Evolutionary conservation across 2,113 vertebrate species (phyloP).

Genomic region (Catagonus wagneri): DNA sequence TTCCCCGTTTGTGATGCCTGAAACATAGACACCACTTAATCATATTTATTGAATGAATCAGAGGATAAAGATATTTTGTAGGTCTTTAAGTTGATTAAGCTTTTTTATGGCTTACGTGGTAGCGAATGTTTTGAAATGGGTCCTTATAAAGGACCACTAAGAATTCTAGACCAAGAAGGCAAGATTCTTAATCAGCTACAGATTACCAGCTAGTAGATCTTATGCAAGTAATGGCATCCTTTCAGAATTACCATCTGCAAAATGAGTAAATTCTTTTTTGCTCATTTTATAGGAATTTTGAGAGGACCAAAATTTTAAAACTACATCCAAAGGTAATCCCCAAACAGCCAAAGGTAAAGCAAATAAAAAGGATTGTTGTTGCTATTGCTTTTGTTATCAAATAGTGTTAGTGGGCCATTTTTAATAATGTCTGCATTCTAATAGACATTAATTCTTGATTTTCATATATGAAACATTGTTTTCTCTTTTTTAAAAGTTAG

Average conservation of each 20-base stretch:
- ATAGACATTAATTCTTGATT: not conserved
- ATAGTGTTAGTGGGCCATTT: not conserved
- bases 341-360: not conserved
- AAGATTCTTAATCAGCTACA: not conserved
- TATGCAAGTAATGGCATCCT: not conserved
- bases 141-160: not conserved
- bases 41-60: not conserved
- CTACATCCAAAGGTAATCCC: not conserved
- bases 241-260: not conserved
- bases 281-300: not conserved
- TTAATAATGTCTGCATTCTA: conserved; percentile 11
- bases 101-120: not conserved
- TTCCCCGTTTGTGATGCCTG: not conserved
- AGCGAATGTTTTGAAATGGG: not conserved
- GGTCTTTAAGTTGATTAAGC: not conserved
- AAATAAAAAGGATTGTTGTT: not conserved
- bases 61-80: not conserved
- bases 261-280: not conserved
- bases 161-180: not conserved
- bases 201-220: not conserved
- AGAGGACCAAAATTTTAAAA: not conserved
- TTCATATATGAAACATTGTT: not conserved
- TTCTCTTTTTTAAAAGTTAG: conserved; percentile 14
- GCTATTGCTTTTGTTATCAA: not conserved
- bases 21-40: not conserved